Evolutionary conservation across 2,113 vertebrate species (phyloP), one percentile per base, ranked within the genome.

Genomic region (Psephotus haematonotus): DNA sequence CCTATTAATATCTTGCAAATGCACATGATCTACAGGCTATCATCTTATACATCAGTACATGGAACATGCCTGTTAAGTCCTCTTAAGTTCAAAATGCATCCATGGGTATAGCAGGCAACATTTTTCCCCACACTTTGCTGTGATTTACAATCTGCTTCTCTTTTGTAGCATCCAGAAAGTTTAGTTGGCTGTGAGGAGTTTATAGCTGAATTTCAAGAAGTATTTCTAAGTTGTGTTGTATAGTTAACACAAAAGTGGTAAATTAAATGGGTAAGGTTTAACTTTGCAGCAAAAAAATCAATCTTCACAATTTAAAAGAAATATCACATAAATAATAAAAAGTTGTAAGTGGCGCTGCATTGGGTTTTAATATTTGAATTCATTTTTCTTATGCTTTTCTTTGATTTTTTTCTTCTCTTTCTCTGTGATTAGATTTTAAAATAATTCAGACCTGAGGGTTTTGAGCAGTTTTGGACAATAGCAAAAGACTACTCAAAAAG

Each of bases 61-160:
- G 27, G 27, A 88, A 63, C 0, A 1, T 0, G 0, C 14, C 37
- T 68, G 28, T 53, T 75, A 76, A 75, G 41, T 39, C 43, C 27
- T 76, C n/a, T 68, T 57, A 41, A 87, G 8, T 82, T 84, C 13
- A 71, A 89, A 92, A 75, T 39, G 4, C 17, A 60, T 64, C 33
- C 87, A 10, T 39, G 3, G 3, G 60, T 71, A 55, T 4, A 53
- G 10, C 24, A 65, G 37, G 7, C 18, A 53, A 4, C 4, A 25
- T 35, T 72, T 87, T 44, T 10, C 10, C 14, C 13, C 12, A 23
- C 3, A 3, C 9, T 76, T 69, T 50, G 33, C 41, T 76, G 11
- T 60, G 14, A 33, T 82, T 83, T 89, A 10, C 31, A 67, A 8
- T 8, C 33, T 47, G 11, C 46, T 47, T 47, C 18, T 24, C 31